A percentile compares a stretch with the other conserved stretches of the same genome.
Conservation (phyloP, 2,888 invertebrate species). For the Neuroscelio doddi region DNA sequence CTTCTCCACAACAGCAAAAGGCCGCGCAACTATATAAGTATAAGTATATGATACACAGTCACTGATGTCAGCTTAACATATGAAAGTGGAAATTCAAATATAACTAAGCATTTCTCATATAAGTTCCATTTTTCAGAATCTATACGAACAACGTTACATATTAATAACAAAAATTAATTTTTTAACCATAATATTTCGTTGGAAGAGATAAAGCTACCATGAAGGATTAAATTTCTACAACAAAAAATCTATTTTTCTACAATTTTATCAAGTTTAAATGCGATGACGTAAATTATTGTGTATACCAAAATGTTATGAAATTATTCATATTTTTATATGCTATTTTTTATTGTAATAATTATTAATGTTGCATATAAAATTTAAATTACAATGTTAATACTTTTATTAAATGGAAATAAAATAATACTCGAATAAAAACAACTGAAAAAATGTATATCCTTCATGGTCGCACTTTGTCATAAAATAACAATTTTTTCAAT, state of each 20-base stretch:
- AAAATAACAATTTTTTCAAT: neutral
- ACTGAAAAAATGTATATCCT: neutral
- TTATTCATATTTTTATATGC: no score
- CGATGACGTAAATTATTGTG: no score
- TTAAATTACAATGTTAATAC: neutral
- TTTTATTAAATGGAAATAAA: neutral
- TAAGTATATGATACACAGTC: constrained; percentile 64
- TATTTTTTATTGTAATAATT: no score
- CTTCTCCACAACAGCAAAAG: constrained; percentile 70
- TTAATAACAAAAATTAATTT: no score
- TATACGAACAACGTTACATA: no score
- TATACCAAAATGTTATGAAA: no score
- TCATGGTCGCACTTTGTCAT: neutral
- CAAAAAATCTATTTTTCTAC: no score
- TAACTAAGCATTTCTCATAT: constrained; percentile 9
- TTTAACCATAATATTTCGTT: no score
- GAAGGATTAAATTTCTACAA: no score
- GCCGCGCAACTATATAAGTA: constrained; percentile 72
- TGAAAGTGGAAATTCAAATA: constrained; percentile 25
- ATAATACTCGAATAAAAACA: neutral
- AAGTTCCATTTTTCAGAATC: constrained; percentile 3
- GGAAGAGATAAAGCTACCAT: no score
- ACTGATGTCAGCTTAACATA: constrained; percentile 32
- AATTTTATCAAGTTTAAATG: no score
- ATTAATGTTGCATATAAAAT: neutral